These are phyloP conservation scores for Globodera rostochiensis DNA, from an alignment of 1,140 invertebrate genomes.

Conservation along the genomic window DNA sequence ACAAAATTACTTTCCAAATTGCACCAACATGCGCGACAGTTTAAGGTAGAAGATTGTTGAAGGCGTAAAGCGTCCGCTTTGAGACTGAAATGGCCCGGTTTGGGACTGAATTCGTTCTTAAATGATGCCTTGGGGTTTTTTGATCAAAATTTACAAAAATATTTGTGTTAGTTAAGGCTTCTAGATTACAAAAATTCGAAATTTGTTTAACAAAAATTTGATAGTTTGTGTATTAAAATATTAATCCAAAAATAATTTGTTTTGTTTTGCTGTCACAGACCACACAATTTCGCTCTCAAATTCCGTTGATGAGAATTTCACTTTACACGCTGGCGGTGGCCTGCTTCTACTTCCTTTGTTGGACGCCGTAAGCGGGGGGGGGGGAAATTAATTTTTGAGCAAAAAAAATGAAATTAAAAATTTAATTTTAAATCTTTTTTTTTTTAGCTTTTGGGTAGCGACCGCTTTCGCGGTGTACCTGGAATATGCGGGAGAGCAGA, in stretches of 20 bases:
- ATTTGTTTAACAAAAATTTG: too few species aligned
- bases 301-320: slow-evolving; percentile 62
- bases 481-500: slow-evolving; percentile 60
- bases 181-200: too few species aligned
- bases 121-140: too few species aligned
- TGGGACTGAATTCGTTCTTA: too few species aligned
- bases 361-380: slow-evolving; percentile 52
- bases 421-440: background rate
- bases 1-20: slow-evolving; percentile 52
- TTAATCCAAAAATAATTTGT: slow-evolving; percentile 4
- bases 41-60: slow-evolving; percentile 49
- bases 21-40: slow-evolving; percentile 60
- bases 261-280: slow-evolving; percentile 1
- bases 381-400: slow-evolving; percentile 33
- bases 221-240: too few species aligned
- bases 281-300: slow-evolving; percentile 46
- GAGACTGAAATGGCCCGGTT: too few species aligned
- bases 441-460: slow-evolving; percentile 50
- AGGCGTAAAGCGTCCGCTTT: too few species aligned
- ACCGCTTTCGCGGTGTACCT: slow-evolving; percentile 60
- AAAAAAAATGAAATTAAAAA: background rate
- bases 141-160: too few species aligned
- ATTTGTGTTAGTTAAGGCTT: too few species aligned
- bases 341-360: slow-evolving; percentile 65
- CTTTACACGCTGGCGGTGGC: slow-evolving; percentile 64